Percentiles rank a stretch among this genome's conserved stretches.
These are phyloP conservation scores for Erebia palarica DNA, from an alignment of 2,888 invertebrate genomes.

Conservation along the genomic window DNA sequence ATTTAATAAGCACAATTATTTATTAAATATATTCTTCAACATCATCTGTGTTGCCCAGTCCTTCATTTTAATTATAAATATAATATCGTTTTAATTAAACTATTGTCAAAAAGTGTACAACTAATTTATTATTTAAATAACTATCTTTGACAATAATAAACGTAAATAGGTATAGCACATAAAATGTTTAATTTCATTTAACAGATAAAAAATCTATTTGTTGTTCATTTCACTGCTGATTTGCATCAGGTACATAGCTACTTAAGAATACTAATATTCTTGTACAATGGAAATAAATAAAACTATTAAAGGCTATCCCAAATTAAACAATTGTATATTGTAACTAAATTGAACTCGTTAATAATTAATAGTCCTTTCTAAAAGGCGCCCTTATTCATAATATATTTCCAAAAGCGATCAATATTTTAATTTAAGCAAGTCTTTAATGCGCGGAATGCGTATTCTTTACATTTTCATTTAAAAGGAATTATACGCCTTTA, in stretches of 20 bases:
- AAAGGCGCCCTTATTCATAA: slow-evolving; percentile 15
- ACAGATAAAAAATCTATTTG: slow-evolving; percentile 10
- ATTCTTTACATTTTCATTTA: background rate
- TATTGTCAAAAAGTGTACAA: slow-evolving; percentile 37
- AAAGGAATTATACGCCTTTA: background rate
- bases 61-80: slow-evolving; percentile 15
- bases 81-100: slow-evolving; percentile 28
- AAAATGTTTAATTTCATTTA: background rate
- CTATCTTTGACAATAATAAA: slow-evolving; percentile 8
- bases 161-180: slow-evolving; percentile 6
- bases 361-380: slow-evolving; percentile 15
- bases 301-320: slow-evolving; percentile 26
- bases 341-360: slow-evolving; percentile 26
- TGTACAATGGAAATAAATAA: slow-evolving; percentile 22
- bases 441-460: slow-evolving; percentile 18
- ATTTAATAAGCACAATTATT: slow-evolving; percentile 17
- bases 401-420: slow-evolving; percentile 14
- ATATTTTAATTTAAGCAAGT: slow-evolving; percentile 16
- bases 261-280: slow-evolving; percentile 2
- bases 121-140: slow-evolving; percentile 6
- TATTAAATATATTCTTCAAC: slow-evolving; percentile 12
- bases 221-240: background rate
- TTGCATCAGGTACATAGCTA: slow-evolving; percentile 1
- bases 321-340: slow-evolving; percentile 29
- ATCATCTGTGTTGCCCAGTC: slow-evolving; percentile 16